Evolutionary conservation across 2,888 invertebrate species (phyloP).

Genomic region (Meiosimyza decipiens): DNA sequence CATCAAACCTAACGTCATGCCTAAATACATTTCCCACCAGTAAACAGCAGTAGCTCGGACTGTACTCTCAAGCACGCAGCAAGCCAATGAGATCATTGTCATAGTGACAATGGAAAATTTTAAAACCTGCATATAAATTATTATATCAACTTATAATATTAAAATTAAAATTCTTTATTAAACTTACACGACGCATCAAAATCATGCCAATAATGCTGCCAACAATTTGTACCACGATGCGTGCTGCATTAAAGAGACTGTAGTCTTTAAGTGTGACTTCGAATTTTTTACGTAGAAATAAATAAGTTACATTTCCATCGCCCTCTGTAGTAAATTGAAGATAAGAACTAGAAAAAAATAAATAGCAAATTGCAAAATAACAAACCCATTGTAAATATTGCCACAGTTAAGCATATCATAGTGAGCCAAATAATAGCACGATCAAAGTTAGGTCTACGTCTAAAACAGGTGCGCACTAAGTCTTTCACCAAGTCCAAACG

Average conservation of each 20-base stretch:
- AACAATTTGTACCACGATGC: slow-evolving; percentile 69
- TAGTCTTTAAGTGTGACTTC: slow-evolving; percentile 63
- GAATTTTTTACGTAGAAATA: slow-evolving; percentile 63
- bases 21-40: slow-evolving; percentile 63
- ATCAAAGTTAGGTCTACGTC: slow-evolving; percentile 61
- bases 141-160: neutral
- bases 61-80: slow-evolving; percentile 61
- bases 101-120: slow-evolving; percentile 61
- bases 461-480: slow-evolving; percentile 61
- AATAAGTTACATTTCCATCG: slow-evolving; percentile 69
- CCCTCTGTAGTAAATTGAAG: slow-evolving; percentile 53
- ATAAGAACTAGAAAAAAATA: neutral
- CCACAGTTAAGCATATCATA: slow-evolving; percentile 60
- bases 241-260: slow-evolving; percentile 66
- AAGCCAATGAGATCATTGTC: slow-evolving; percentile 58
- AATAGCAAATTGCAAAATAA: neutral
- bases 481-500: slow-evolving; percentile 61
- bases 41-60: slow-evolving; percentile 62
- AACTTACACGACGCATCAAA: slow-evolving; percentile 68
- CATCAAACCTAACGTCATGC: slow-evolving; percentile 59
- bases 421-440: slow-evolving; percentile 65
- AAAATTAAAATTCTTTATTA: neutral
- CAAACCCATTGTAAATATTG: slow-evolving; percentile 62
- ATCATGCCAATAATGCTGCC: slow-evolving; percentile 73
- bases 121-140: slow-evolving; percentile 47